These are phyloP conservation scores for Fratercula arctica DNA, from an alignment of 2,797 vertebrate genomes.

Conservation along the genomic window DNA sequence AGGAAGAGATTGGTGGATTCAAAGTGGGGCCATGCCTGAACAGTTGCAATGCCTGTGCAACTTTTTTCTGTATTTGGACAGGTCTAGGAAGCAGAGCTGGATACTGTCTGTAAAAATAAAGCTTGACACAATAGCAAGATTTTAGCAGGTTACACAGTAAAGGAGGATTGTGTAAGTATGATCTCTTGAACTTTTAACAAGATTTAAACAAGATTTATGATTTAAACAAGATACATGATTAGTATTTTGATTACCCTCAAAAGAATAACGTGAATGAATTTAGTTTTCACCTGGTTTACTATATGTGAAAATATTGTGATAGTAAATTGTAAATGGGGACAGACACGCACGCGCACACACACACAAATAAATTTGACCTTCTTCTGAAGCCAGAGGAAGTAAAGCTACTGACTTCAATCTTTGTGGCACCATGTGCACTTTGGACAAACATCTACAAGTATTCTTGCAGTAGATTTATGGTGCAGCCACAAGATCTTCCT, in stretches of 20 bases:
- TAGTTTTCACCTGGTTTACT: not conserved
- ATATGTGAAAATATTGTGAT: not conserved
- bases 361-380: not conserved
- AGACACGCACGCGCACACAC: fast-evolving
- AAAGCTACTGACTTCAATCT: not conserved
- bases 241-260: not conserved
- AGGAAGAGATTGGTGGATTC: not conserved
- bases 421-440: not conserved
- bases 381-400: not conserved
- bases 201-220: too few relatives aligned
- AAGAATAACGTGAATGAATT: not conserved
- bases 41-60: not conserved
- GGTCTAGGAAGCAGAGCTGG: not conserved
- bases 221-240: not conserved
- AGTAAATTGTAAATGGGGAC: not conserved
- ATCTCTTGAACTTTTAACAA: not conserved
- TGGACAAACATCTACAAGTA: not conserved
- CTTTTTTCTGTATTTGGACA: not conserved
- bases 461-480: not conserved
- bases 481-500: not conserved
- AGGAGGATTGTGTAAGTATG: not conserved
- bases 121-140: not conserved
- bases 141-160: not conserved
- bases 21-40: not conserved
- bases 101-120: not conserved